Evolutionary conservation across 2,888 invertebrate genomes (phyloP).

Genomic region (Cryptosula pallasiana): DNA sequence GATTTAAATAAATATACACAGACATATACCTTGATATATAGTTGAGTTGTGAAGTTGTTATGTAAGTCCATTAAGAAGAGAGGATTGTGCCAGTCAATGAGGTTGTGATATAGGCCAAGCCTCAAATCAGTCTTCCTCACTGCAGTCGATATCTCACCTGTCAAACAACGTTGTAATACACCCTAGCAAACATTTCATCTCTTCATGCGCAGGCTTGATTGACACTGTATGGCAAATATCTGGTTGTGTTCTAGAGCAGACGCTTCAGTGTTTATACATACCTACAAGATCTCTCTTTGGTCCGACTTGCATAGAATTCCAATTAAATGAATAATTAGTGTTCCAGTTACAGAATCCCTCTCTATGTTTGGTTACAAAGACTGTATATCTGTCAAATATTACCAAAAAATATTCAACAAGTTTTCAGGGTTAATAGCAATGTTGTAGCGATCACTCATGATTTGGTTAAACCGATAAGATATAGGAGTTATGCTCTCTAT

Average conservation of each 20-base stretch:
- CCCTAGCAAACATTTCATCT: too few species aligned
- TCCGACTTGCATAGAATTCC: conserved; percentile 76
- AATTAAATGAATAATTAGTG: conserved; percentile 73
- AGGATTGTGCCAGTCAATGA: conserved; percentile 55
- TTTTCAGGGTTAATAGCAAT: too few species aligned
- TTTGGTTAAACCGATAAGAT: too few species aligned
- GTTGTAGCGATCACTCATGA: too few species aligned
- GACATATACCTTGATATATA: conserved; percentile 60
- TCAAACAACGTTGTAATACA: too few species aligned
- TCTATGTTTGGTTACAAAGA: conserved; percentile 81
- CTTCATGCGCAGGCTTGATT: too few species aligned
- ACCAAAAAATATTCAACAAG: too few species aligned
- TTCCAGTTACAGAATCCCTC: conserved; percentile 82
- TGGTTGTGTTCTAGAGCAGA: too few species aligned
- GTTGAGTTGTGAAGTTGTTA: conserved; percentile 58
- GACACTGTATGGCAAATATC: too few species aligned
- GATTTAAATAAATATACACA: too few species aligned
- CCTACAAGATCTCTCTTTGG: conserved; percentile 72
- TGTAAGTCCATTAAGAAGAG: conserved; percentile 56
- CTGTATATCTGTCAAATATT: conserved; percentile 77
- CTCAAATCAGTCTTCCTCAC: conserved; percentile 64
- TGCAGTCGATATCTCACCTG: conserved; percentile 60
- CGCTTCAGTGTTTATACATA: conserved; percentile 33
- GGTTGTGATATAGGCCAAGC: conserved; percentile 53
- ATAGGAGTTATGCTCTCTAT: too few species aligned